A percentile compares a stretch with the other conserved stretches of the same genome.
phyloP scores from a whole-genome alignment of 1,140 invertebrate species.

The Macrosteles quadrilineatus region DNA sequence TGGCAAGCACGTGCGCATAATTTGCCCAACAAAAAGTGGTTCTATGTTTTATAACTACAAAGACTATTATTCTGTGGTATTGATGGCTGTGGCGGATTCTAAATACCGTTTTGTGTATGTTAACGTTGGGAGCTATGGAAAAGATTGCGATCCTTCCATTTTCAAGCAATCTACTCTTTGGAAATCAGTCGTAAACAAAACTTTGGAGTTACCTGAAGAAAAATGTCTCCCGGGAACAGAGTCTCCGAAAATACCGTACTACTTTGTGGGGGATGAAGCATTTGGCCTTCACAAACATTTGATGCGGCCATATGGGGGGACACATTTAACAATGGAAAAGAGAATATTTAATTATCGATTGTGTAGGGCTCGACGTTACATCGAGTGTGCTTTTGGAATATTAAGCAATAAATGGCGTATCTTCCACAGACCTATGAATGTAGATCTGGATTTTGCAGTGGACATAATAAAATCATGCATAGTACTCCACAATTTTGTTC shows the following conservation, averaged over 20 bases:
- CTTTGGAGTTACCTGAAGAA: constrained; percentile 34
- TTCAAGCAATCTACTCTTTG: constrained; percentile 43
- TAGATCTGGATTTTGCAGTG: constrained; percentile 36
- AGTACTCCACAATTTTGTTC: constrained; percentile 44
- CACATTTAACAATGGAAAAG: constrained; percentile 39
- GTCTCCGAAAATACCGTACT: constrained; percentile 38
- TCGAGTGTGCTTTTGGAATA: constrained; percentile 46
- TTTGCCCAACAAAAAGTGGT: constrained; percentile 42
- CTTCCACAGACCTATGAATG: constrained; percentile 44
- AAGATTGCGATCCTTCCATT: too few species aligned
- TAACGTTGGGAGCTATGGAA: constrained; percentile 50
- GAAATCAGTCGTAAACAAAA: constrained; percentile 33
- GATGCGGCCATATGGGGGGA: constrained; percentile 47
- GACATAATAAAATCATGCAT: constrained; percentile 43
- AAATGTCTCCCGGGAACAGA: constrained; percentile 36
- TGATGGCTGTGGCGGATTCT: constrained; percentile 51
- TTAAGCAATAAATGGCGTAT: constrained; percentile 42
- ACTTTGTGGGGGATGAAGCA: constrained; percentile 49
- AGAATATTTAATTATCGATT: constrained; percentile 50
- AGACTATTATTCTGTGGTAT: constrained; percentile 49
- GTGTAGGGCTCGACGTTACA: constrained; percentile 41
- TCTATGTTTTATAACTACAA: constrained; percentile 52
- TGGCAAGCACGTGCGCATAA: constrained; percentile 48
- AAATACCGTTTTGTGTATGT: constrained; percentile 51
- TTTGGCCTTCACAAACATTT: constrained; percentile 47